A percentile compares a stretch with the other conserved stretches of the same genome.
These are phyloP conservation scores for Syrphus vitripennis DNA, from an alignment of 2,888 invertebrate species.

Conservation along the genomic window DNA sequence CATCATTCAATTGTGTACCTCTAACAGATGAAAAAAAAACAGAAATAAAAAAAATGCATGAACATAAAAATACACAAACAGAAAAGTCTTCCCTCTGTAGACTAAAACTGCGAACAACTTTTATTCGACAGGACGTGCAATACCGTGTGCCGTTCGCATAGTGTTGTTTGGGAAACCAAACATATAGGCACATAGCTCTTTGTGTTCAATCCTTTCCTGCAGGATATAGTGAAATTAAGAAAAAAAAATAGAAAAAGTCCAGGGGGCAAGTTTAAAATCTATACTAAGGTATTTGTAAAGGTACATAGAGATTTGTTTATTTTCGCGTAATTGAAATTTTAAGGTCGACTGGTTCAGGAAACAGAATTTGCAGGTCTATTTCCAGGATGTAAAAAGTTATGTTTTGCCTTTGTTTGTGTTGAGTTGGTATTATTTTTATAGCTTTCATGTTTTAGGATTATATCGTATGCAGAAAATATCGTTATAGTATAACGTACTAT, in stretches of 20 bases:
- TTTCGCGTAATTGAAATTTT: slow-evolving; percentile 69
- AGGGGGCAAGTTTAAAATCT: slow-evolving; percentile 25
- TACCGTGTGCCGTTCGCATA: slow-evolving; percentile 14
- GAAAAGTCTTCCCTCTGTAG: neutral
- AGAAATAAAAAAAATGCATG: neutral
- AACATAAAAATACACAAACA: slow-evolving; percentile 15
- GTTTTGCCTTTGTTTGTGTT: slow-evolving; percentile 16
- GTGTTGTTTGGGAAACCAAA: slow-evolving; percentile 40
- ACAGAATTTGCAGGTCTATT: slow-evolving; percentile 58
- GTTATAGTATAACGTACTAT: no score
- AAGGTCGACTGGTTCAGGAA: slow-evolving; percentile 52
- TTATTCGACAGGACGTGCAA: slow-evolving; percentile 37
- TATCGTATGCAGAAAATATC: no score
- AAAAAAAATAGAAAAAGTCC: slow-evolving; percentile 2
- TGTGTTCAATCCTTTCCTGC: slow-evolving; percentile 14
- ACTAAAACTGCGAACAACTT: slow-evolving; percentile 37
- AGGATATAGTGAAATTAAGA: slow-evolving; percentile 11
- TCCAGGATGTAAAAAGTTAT: slow-evolving; percentile 47
- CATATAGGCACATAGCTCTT: slow-evolving; percentile 19
- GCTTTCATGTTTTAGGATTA: neutral
- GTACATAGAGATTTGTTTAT: slow-evolving; percentile 54
- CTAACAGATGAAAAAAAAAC: neutral
- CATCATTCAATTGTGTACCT: slow-evolving; percentile 12
- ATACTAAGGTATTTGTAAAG: neutral
- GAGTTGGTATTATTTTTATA: slow-evolving; percentile 19